A percentile compares a stretch with the other conserved stretches of the same genome.
Evolutionary conservation across 2,113 vertebrate genomes (phyloP).

Genomic region (Danionella cerebrum): DNA sequence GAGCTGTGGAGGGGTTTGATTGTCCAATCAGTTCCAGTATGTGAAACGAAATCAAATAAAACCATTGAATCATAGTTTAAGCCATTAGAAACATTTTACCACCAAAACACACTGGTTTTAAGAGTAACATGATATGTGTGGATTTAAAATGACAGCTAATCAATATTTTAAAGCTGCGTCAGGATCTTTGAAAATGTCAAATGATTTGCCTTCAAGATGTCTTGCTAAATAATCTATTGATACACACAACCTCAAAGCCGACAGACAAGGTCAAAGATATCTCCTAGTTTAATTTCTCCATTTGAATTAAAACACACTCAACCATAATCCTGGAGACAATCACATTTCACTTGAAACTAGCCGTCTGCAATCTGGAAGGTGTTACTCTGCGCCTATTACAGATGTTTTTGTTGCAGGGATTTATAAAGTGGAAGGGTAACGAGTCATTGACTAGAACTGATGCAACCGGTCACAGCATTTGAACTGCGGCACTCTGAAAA

Average conservation of each 20-base stretch:
- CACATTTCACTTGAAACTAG: constrained; percentile 1
- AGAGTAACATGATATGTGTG: no score
- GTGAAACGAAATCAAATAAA: no score
- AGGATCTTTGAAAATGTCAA: no score
- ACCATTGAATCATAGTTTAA: no score
- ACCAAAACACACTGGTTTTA: no score
- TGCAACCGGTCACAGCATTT: constrained; percentile 24
- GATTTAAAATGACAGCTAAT: no score
- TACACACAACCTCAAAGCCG: background rate
- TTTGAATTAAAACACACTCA: background rate
- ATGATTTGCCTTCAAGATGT: no score
- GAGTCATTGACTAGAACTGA: constrained; percentile 22
- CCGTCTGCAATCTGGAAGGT: constrained; percentile 25
- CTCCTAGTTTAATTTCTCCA: background rate
- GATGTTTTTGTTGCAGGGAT: constrained; percentile 31
- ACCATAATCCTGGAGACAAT: background rate
- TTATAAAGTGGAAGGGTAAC: constrained; percentile 26
- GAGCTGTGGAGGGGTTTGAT: no score
- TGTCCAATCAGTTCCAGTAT: no score
- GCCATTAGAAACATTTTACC: no score
- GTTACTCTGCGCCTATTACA: constrained; percentile 22
- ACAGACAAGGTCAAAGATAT: background rate
- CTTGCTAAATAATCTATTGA: no score
- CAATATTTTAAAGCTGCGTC: no score
- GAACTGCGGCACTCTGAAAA: background rate